A percentile compares a stretch with the other conserved stretches of the same genome.
Conservation (phyloP, 2,797 vertebrate genomes). For the Potorous gilbertii region DNA sequence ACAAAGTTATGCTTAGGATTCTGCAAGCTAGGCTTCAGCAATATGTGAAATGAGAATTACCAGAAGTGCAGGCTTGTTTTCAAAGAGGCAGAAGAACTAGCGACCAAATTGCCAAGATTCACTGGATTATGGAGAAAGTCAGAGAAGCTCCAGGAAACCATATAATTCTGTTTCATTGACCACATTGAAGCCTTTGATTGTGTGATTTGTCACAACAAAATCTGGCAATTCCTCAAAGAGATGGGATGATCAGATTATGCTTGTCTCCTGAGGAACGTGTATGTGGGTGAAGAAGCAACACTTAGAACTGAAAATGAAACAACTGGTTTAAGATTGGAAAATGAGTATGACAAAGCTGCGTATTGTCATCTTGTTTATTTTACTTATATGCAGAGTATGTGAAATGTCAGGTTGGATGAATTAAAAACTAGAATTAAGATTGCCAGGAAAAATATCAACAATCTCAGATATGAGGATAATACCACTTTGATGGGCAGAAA, state of each 20-base stretch:
- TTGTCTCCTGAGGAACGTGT: background rate
- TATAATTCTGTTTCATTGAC: background rate
- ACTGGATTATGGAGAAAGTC: background rate
- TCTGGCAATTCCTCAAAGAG: background rate
- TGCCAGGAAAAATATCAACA: background rate
- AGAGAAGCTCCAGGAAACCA: background rate
- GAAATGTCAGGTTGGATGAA: background rate
- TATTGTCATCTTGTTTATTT: background rate
- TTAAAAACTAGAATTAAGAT: background rate
- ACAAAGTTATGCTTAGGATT: background rate
- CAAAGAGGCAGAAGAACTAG: background rate
- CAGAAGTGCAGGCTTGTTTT: background rate
- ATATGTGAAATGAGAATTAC: background rate
- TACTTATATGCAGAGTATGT: background rate
- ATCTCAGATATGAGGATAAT: background rate
- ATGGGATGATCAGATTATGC: background rate
- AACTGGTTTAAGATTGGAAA: background rate
- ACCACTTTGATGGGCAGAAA: background rate
- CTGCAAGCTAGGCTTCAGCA: background rate
- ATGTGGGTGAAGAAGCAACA: background rate
- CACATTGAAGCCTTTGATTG: background rate
- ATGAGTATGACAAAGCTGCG: background rate
- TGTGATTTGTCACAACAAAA: too few species aligned
- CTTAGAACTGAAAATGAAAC: background rate
- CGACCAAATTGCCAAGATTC: background rate